Evolutionary conservation across 2,797 vertebrate species (phyloP).

Genomic region (Onychomys leucogaster): DNA sequence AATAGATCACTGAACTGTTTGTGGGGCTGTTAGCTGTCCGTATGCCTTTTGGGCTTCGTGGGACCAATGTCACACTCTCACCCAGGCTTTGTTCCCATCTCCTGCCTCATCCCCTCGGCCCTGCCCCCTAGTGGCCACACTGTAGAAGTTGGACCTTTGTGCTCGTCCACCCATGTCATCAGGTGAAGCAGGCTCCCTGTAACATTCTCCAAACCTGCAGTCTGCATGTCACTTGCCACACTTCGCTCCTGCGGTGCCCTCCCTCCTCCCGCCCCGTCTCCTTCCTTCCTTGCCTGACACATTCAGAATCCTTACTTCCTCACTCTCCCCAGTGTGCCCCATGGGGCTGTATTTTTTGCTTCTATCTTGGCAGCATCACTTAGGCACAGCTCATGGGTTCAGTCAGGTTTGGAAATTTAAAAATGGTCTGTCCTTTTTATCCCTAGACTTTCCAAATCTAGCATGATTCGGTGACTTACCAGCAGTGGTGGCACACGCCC

Average conservation of each 20-base stretch:
- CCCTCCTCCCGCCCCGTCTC: rapidly evolving
- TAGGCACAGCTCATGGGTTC: too few species aligned
- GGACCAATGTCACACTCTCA: not conserved
- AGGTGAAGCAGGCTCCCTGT: not conserved
- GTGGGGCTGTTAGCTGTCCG: not conserved
- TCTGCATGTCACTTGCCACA: rapidly evolving
- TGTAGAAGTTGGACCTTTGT: not conserved
- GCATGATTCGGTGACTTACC: not conserved
- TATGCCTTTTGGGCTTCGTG: not conserved
- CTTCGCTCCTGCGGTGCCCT: too few species aligned
- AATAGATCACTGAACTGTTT: not conserved
- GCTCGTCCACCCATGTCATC: not conserved
- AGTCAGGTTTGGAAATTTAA: not conserved
- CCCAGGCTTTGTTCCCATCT: not conserved
- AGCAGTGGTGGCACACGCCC: not conserved
- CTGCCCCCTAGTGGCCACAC: constrained; percentile 10
- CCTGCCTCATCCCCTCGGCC: not conserved
- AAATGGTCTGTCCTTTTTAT: not conserved
- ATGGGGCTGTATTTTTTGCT: not conserved
- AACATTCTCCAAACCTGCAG: too few species aligned
- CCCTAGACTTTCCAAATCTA: not conserved
- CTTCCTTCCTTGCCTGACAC: not conserved
- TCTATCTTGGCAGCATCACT: rapidly evolving
- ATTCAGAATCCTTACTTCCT: too few species aligned
- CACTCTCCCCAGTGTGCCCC: not conserved